Evolutionary conservation across 1,140 invertebrate species (phyloP).

Genomic region (Fopius arisanus): DNA sequence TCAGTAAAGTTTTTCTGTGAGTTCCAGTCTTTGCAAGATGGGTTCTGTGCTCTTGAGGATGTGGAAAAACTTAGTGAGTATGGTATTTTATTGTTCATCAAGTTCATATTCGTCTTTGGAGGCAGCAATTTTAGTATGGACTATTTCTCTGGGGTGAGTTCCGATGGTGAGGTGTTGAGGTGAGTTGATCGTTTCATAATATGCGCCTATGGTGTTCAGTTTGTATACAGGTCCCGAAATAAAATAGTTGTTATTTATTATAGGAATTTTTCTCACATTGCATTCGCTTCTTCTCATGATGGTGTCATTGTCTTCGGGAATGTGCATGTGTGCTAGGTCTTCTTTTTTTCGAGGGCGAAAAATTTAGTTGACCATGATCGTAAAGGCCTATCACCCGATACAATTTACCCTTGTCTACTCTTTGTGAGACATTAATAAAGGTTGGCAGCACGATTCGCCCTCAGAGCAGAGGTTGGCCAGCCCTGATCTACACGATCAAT

Average conservation of each 20-base stretch:
- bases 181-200: conserved; percentile 15
- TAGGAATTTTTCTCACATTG: not conserved
- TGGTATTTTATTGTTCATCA: not conserved
- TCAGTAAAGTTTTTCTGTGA: not conserved
- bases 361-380: conserved; percentile 30
- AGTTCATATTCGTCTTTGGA: not conserved
- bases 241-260: conserved; percentile 16
- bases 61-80: not conserved
- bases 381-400: conserved; percentile 5
- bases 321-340: conserved; percentile 5
- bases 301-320: conserved; percentile 7
- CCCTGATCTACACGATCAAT: no score
- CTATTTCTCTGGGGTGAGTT: not conserved
- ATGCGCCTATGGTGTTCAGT: conserved; percentile 19
- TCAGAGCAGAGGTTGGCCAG: no score
- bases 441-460: no score
- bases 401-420: conserved; percentile 23
- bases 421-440: no score
- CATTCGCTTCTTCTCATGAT: not conserved
- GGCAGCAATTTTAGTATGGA: not conserved
- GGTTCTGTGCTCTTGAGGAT: not conserved
- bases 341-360: conserved; percentile 14
- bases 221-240: conserved; percentile 19
- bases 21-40: not conserved
- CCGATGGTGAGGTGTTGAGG: not conserved